Evolutionary conservation across 2,888 invertebrate species (phyloP).

Genomic region (Drosophila rellima): DNA sequence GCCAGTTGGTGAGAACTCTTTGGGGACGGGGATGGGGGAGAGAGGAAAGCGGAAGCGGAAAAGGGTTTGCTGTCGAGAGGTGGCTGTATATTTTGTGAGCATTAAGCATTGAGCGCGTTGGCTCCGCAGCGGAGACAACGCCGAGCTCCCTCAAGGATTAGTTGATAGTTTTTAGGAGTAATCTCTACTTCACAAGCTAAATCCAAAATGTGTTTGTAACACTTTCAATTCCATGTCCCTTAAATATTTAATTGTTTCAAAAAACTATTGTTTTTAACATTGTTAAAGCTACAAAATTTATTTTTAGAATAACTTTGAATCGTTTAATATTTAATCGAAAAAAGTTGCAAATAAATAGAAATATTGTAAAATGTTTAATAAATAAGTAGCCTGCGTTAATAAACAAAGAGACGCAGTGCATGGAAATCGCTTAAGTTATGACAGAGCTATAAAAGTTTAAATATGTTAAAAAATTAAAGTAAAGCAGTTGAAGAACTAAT

Average conservation of each 20-base stretch:
- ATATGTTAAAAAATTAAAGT: neutral
- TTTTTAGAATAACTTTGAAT: too few species aligned
- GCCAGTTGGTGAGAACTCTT: slow-evolving; percentile 10
- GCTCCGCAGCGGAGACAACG: slow-evolving; percentile 25
- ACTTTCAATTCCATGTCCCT: slow-evolving; percentile 1
- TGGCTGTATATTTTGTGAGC: slow-evolving; percentile 32
- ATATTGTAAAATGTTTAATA: too few species aligned
- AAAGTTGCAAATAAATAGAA: too few species aligned
- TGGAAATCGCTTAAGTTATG: neutral
- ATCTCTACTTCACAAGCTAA: slow-evolving; percentile 29
- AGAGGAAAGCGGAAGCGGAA: neutral
- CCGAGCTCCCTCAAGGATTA: slow-evolving; percentile 34
- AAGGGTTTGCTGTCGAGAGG: neutral
- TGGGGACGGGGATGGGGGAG: neutral
- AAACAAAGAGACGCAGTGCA: neutral
- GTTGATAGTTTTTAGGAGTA: slow-evolving; percentile 28
- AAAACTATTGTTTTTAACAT: too few species aligned
- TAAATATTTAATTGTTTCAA: neutral
- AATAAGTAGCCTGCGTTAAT: too few species aligned
- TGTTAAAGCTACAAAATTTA: too few species aligned
- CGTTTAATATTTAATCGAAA: too few species aligned
- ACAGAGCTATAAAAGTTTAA: neutral
- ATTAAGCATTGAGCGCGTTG: slow-evolving; percentile 64
- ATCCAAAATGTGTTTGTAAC: slow-evolving; percentile 8
- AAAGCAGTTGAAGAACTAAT: neutral